Base-by-base conservation (phyloP, 64 coral and sea anemone genomes). In the Porites lutea region DNA sequence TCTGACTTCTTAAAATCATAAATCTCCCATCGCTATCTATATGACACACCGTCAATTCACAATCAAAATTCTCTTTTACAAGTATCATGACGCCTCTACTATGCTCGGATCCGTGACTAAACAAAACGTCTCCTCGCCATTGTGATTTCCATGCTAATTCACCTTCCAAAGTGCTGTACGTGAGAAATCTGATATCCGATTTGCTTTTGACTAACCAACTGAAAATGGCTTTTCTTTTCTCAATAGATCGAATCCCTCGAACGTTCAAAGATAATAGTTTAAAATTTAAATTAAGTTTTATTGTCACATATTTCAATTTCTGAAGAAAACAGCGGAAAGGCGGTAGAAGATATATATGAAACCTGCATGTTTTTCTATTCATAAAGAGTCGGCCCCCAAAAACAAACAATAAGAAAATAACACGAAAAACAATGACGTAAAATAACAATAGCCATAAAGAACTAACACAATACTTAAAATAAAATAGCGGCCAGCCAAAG, bases 71-170 rank as follows among this genome's bases (percentile, higher is more conserved):
- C 0, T 59, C 67, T 43, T 79, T 66, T 48, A 91, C 52, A 15
- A 91, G 65, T 14, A 82, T 74, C 49, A 67, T 66, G 5, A 76
- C 73, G 13, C 89, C 89, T 43, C 47, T 82, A 61, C 65, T 82
- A 46, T 83, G 59, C 13, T 51, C 52, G 13, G 23, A 65, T 4
- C 88, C 88, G 21, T 90, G 75, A 48, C 74, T 20, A 71, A 90
- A 90, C 10, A 90, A 61, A 65, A 80, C 16, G 58, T 90, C 69
- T 15, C 88, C 88, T 8, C 51, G 44, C 76, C 88, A 90, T 63
- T 80, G 46, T 13, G 55, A 65, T 46, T 44, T 74, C 88, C 87
- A 89, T 21, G 21, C 16, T 13, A 59, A 77, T 43, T 89, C 87
- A 52, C 46, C 59, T 27, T 77, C 59, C 19, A 14, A 44, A 45